Base-by-base conservation (phyloP, 2,113 vertebrate species). In the Rissa tridactyla region DNA sequence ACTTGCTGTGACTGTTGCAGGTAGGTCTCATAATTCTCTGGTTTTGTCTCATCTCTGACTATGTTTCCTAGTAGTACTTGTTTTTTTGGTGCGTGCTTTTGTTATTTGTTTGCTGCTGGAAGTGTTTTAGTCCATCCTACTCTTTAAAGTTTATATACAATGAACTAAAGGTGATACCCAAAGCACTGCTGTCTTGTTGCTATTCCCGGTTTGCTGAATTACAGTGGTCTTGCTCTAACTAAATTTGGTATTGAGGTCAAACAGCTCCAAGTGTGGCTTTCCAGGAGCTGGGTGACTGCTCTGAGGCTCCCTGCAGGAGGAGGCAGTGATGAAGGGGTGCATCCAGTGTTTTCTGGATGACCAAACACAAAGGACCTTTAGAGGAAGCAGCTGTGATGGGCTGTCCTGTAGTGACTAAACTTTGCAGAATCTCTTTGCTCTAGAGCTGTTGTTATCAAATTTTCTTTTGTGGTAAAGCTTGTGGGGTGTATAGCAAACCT, bases 111-210 rank as follows among this genome's bases (percentile, higher is more conserved):
- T 81, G 36, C 32, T 82, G 34, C 49, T 87, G 62, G 30, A 72
- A 62, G 19, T 1, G 1, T 36, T 10, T 52, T 46, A 40, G 34
- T 9, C 29, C 6, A 13, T 1, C 2, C 4, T 36, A 7, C 19
- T 80, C 23, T 49, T 30, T 4, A 5, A 75, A 51, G 44, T 13
- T 34, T 11, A 7, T 2, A 7, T 19, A 5, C 11, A 30, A 21
- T 3, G 15, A 40, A 5, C 18, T n/a, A 5, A 73, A 61, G 5
- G 5, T 58, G 26, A 1, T 22, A 2, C 1, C 7, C 1, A 1
- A 16, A 57, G 16, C 2, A 1, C 8, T 52, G 61, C 36, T 61
- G 54, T 9, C 15, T 38, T 27, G 27, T 54, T 88, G 58, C 11
- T 65, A 0, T 32, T 78, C 55, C 17, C 7, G 26, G 3, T 16